phyloP scores from a whole-genome alignment of 2,797 vertebrate species.

The Gastrophryne carolinensis region DNA sequence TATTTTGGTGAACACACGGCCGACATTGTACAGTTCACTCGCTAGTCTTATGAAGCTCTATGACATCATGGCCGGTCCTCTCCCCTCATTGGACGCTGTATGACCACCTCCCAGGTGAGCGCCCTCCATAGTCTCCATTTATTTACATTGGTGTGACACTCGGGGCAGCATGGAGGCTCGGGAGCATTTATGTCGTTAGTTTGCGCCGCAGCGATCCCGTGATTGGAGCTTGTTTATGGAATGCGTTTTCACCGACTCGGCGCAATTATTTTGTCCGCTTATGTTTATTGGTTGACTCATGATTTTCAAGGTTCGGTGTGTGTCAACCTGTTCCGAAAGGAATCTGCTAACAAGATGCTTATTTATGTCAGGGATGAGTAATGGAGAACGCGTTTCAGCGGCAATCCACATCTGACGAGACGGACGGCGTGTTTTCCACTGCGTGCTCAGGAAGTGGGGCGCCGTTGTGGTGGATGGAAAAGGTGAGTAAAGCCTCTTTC shows the following conservation, averaged over 20 bases:
- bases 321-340: neutral
- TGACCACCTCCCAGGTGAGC: neutral
- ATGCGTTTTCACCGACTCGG: too few species aligned
- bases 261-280: neutral
- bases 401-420: neutral
- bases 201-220: too few species aligned
- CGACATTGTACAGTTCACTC: too few species aligned
- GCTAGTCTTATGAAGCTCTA: too few species aligned
- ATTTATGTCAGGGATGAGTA: slow-evolving; percentile 1
- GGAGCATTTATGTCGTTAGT: neutral
- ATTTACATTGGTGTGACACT: neutral
- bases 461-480: too few species aligned
- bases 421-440: too few species aligned
- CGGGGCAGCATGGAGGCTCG: neutral
- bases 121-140: neutral
- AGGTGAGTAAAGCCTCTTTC: too few species aligned
- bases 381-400: neutral
- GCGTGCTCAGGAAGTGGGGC: too few species aligned
- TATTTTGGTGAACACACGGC: too few species aligned
- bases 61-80: neutral
- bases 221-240: too few species aligned
- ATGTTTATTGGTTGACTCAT: slow-evolving; percentile 20
- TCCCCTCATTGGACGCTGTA: neutral
- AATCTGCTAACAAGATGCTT: neutral
- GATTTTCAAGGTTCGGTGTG: neutral